Conservation (phyloP, 2,113 vertebrate genomes). For the Vireo altiloquus region DNA sequence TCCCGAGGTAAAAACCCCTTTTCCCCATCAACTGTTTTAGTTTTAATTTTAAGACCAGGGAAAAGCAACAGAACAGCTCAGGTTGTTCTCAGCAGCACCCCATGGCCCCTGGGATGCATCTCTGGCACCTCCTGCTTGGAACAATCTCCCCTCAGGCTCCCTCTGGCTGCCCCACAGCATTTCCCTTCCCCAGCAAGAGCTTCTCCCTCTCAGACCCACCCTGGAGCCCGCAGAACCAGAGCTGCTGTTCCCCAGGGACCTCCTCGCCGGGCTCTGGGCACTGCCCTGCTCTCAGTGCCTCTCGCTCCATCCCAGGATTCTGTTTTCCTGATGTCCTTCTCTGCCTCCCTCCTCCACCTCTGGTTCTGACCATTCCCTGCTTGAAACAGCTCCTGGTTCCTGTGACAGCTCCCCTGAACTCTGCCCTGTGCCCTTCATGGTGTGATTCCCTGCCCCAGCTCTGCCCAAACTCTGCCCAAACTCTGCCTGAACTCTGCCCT, state of each 20-base stretch:
- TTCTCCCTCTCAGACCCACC: not conserved
- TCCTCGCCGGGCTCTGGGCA: rapidly evolving
- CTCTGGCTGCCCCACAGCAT: not conserved
- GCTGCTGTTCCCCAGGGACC: not conserved
- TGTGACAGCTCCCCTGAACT: rapidly evolving
- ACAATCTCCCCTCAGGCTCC: rapidly evolving
- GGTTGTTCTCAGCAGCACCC: not conserved
- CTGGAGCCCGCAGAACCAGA: rapidly evolving
- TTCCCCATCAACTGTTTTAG: too few relatives aligned
- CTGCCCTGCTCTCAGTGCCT: rapidly evolving
- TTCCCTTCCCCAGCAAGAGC: not conserved
- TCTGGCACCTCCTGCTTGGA: rapidly evolving
- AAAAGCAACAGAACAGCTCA: rapidly evolving
- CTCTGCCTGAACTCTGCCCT: not conserved
- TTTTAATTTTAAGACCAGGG: too few relatives aligned
- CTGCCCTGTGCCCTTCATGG: not conserved
- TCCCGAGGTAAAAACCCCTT: too few relatives aligned
- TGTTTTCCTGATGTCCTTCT: not conserved
- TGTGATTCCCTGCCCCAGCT: not conserved
- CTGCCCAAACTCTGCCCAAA: not conserved
- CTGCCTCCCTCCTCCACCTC: not conserved
- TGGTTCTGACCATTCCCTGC: not conserved
- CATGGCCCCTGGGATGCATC: rapidly evolving
- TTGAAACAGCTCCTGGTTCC: not conserved
- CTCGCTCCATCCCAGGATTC: rapidly evolving